Conservation (phyloP, 1,140 invertebrate species). For the Hylaeus volcanicus region DNA sequence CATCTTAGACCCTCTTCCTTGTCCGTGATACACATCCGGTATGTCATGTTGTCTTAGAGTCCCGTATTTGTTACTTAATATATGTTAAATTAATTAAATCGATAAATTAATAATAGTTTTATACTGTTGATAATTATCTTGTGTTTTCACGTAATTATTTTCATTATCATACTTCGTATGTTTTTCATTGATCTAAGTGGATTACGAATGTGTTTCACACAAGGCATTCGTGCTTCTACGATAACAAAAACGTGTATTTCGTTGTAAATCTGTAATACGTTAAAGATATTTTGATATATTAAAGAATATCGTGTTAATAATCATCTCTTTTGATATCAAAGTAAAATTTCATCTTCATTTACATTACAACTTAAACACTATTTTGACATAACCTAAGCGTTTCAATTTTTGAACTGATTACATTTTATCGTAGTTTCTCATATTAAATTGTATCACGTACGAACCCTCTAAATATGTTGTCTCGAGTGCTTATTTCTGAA, state of each 20-base stretch:
- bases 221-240: not conserved
- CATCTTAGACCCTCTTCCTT: slow-evolving; percentile 56
- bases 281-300: not conserved
- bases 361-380: not conserved
- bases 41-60: slow-evolving; percentile 24
- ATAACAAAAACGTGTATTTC: slow-evolving; percentile 24
- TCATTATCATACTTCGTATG: slow-evolving; percentile 25
- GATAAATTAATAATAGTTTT: slow-evolving; percentile 27
- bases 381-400: slow-evolving; percentile 21
- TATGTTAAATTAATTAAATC: slow-evolving; percentile 18
- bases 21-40: slow-evolving; percentile 63
- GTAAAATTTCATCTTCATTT: not conserved
- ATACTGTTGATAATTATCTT: not conserved
- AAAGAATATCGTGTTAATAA: not conserved
- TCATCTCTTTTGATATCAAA: not conserved
- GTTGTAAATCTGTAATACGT: not conserved
- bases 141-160: not conserved
- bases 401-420: not conserved
- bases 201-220: slow-evolving; percentile 39
- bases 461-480: not conserved
- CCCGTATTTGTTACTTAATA: slow-evolving; percentile 42
- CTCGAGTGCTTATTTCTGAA: no score
- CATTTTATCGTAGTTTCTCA: not conserved
- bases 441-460: no score
- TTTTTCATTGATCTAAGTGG: slow-evolving; percentile 50